These are phyloP conservation scores for Zosterops borbonicus DNA, from an alignment of 2,113 vertebrate species.

Conservation along the genomic window DNA sequence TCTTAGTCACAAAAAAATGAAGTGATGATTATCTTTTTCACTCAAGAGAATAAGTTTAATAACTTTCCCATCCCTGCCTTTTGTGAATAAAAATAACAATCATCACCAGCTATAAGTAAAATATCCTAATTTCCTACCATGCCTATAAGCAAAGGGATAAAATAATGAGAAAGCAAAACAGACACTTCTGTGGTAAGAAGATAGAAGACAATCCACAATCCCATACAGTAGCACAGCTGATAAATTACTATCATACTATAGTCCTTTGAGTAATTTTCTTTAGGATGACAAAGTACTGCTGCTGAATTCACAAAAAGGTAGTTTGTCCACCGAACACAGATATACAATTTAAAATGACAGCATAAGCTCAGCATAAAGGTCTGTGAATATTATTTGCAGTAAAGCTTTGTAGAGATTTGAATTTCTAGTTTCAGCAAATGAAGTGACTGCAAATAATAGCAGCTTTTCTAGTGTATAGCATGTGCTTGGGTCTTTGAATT, in stretches of 20 bases:
- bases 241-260: constrained; percentile 10
- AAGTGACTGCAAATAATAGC: constrained; percentile 41
- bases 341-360: background rate
- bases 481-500: constrained; percentile 3
- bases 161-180: constrained; percentile 41
- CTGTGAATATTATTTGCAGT: background rate
- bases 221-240: constrained; percentile 5
- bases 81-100: constrained; percentile 49
- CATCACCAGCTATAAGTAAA: constrained; percentile 16
- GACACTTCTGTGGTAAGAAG: constrained; percentile 32
- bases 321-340: background rate
- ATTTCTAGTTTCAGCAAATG: constrained; percentile 27
- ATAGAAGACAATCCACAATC: background rate
- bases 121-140: constrained; percentile 40
- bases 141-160: constrained; percentile 32
- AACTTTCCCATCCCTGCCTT: background rate
- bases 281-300: constrained; percentile 1
- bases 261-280: constrained; percentile 42
- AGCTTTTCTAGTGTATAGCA: background rate
- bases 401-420: constrained; percentile 22
- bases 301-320: constrained; percentile 37
- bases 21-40: constrained; percentile 49
- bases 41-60: constrained; percentile 54
- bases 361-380: background rate
- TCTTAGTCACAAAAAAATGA: constrained; percentile 30